Evolutionary conservation across 2,113 vertebrate species (phyloP).

Genomic region (Planiliza haematocheilus): DNA sequence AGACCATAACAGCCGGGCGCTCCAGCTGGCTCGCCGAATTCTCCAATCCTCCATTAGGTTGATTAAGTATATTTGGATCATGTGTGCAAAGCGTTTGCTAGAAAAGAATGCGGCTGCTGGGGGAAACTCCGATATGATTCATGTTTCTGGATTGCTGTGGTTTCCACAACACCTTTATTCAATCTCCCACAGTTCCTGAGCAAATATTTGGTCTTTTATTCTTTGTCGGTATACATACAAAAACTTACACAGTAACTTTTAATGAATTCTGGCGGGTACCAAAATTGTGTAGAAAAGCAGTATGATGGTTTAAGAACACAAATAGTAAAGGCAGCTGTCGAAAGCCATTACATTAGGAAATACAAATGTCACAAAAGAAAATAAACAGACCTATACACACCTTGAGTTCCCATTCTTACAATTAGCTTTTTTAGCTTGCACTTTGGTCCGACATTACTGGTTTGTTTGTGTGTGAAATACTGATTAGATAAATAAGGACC

Average conservation of each 20-base stretch:
- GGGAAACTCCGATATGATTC: conserved; percentile 50
- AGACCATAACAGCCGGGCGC: conserved; percentile 17
- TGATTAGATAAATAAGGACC: conserved; percentile 78
- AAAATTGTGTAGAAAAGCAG: conserved; percentile 46
- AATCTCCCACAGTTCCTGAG: conserved; percentile 77
- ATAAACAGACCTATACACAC: conserved; percentile 69
- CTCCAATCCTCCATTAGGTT: conserved; percentile 45
- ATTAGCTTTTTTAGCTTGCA: conserved; percentile 62
- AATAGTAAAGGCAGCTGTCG: conserved; percentile 53
- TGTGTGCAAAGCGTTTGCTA: conserved; percentile 23
- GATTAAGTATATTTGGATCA: conserved; percentile 48
- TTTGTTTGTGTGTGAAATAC: conserved; percentile 45
- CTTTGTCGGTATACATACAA: conserved; percentile 74
- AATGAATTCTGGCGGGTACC: conserved; percentile 62
- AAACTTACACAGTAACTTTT: conserved; percentile 72
- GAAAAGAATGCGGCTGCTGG: conserved; percentile 50
- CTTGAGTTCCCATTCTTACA: conserved; percentile 57
- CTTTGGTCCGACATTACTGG: conserved; percentile 64
- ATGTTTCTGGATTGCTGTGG: conserved; percentile 58
- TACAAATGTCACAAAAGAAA: conserved; percentile 57
- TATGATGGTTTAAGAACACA: conserved; percentile 48
- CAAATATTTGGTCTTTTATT: conserved; percentile 75
- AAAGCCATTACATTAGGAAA: conserved; percentile 58
- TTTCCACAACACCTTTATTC: conserved; percentile 73
- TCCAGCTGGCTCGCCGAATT: conserved; percentile 43